Evolutionary conservation across 2,113 vertebrate genomes (phyloP), one percentile per base, ranked within the genome.

Genomic region (Electrona antarctica): DNA sequence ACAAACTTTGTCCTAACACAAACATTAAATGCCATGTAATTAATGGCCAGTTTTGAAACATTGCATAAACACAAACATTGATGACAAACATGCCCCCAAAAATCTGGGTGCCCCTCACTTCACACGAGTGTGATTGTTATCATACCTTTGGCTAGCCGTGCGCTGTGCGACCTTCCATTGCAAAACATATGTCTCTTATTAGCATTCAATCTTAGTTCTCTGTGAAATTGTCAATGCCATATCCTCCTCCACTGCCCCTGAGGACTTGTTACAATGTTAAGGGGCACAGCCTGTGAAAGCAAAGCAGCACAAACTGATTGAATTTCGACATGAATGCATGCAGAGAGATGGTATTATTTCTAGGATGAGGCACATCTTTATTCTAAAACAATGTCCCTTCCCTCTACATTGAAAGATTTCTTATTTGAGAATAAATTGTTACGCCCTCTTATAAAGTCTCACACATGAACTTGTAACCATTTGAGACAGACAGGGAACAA

Each of bases 261-360:
- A 76, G 85, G 87, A 83, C 80, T 89, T 84, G 79, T 87, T 85
- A 83, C 74, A 74, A 79, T 74, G 81, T 83, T 87, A 76, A 77
- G 14, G 65, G 79, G 82, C 82, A 7, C 7, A 67, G 70, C 74
- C 84, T 69, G 70, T 76, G 82, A 81, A 81, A 71, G 64, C 74
- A 72, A 63, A 69, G 49, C 65, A 66, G 55, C 59, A 79, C 70
- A 81, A 85, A 84, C 79, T 62, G 83, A 85, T 77, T 74, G 82
- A 83, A 82, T 49, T 78, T 84, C 75, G 79, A 79, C 87, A 80
- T 80, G 82, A 85, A 87, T 84, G 73, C 78, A 83, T 64, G 68
- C 21, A 14, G 58, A 77, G 60, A 77, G 45, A 58, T 69, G 56
- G 59, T 21, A 61, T 79, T 80, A 71, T 83, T 73, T 59, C 67